Conservation (phyloP, 1,140 invertebrate genomes). For the Cydia fagiglandana region DNA sequence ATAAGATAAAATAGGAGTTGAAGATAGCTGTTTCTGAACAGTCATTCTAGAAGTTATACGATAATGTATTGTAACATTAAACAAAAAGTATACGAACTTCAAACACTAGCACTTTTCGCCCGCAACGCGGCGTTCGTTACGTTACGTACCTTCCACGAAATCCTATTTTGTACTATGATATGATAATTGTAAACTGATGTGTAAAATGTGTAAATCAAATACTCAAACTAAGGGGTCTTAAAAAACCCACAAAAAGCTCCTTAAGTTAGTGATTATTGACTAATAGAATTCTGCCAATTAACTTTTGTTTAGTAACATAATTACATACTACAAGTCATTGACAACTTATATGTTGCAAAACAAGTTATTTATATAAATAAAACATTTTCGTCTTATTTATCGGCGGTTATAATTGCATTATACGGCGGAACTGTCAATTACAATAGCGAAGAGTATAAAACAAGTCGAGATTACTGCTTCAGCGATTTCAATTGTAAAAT, state of each 20-base stretch:
- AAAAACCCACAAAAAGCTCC: background rate
- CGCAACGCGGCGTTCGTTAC: too few species aligned
- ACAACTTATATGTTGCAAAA: background rate
- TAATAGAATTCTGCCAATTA: background rate
- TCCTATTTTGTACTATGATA: too few species aligned
- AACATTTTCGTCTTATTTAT: conserved; percentile 11
- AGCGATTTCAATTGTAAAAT: conserved; percentile 7
- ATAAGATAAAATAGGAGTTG: conserved; percentile 31
- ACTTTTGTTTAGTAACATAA: background rate
- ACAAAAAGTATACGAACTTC: too few species aligned
- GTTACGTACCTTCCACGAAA: too few species aligned
- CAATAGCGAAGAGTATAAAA: conserved; percentile 5
- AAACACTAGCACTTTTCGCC: too few species aligned
- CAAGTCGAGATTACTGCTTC: background rate
- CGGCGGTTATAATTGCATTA: background rate
- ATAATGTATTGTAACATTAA: too few species aligned
- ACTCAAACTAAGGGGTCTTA: too few species aligned
- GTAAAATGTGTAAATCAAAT: too few species aligned
- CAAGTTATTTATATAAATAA: conserved; percentile 7
- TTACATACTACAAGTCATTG: background rate
- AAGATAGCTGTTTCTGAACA: background rate
- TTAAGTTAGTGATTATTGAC: background rate
- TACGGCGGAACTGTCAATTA: conserved; percentile 15
- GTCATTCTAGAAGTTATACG: too few species aligned
- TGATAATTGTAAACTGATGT: too few species aligned